A percentile compares a stretch with the other conserved stretches of the same genome.
phyloP scores from a whole-genome alignment of 2,113 vertebrate genomes.

The Callipepla californica region DNA sequence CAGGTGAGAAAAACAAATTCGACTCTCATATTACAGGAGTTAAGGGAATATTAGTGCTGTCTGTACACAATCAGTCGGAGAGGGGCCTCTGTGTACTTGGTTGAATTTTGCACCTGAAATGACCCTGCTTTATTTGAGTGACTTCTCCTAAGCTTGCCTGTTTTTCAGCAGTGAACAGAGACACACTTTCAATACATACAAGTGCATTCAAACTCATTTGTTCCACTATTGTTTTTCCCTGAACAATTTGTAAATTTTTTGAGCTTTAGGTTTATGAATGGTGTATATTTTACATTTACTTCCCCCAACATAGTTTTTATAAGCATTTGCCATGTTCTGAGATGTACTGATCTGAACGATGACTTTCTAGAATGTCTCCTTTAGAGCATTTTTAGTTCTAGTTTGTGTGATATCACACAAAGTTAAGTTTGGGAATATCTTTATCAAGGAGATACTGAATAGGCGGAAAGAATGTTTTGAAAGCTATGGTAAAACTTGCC shows the following conservation, averaged over 20 bases:
- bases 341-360: not conserved
- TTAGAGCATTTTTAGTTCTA: slow-evolving; percentile 37
- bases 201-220: not conserved
- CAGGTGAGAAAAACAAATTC: not conserved
- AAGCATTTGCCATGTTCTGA: not conserved
- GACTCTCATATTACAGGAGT: not conserved
- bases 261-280: not conserved
- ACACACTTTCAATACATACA: not conserved
- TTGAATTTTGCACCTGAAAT: not conserved
- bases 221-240: not conserved
- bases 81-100: not conserved
- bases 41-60: not conserved
- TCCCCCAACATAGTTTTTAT: not conserved
- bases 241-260: not conserved
- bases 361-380: slow-evolving; percentile 1
- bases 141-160: not conserved
- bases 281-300: not conserved
- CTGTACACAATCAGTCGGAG: not conserved
- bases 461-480: slow-evolving; percentile 43
- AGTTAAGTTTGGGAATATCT: slow-evolving; percentile 47
- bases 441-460: slow-evolving; percentile 37
- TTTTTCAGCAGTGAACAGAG: not conserved
- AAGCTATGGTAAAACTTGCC: slow-evolving; percentile 41
- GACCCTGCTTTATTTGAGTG: not conserved
- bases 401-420: slow-evolving; percentile 28